Evolutionary conservation across 2,797 vertebrate species (phyloP), one percentile per base, ranked within the genome.

Genomic region (Phoxinus dragarum): DNA sequence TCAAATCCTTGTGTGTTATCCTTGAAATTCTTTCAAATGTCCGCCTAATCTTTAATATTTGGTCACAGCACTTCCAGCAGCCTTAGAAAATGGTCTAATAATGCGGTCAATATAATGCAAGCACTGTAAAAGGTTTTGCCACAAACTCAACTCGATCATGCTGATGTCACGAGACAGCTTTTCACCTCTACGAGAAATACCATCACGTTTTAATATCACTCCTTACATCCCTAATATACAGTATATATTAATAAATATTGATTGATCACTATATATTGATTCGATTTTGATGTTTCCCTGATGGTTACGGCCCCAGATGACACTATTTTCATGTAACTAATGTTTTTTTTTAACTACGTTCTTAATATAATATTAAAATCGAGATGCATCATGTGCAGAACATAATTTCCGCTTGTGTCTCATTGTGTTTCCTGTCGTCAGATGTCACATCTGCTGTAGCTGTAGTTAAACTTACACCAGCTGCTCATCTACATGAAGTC

Each of bases 401-500:
- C 14, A n/a, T 8, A 54, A 36, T 49, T 49, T 34, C 16, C 31
- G 42, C 44, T 74, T 31, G 44, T 11, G 44, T 74, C 27, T 74
- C 19, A 76, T 76, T 56, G 10, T 56, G 52, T 61, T 38, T 42
- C 23, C 17, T 40, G 27, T 27, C 10, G 1, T 27, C 38, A 75
- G 36, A 54, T 27, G 78, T 21, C 54, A 74, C 67, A 68, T 31
- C 11, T 80, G 49, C 27, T 68, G 7, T 54, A 59, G 36, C 73
- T 67, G 78, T 44, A 56, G 27, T 49, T 52, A 64, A 38, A 67
- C 77, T 54, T 44, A 64, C 87, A 77, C 88, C 92, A 89, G 72
- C 75, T 86, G 88, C 82, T 92, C 90, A 89, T 95, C 96, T 98
- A 99, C 96, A 99, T 98, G 96, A 99, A 99, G 95, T 99, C 98